Conservation (phyloP, 2,888 invertebrate species). For the Hipparchia semele region DNA sequence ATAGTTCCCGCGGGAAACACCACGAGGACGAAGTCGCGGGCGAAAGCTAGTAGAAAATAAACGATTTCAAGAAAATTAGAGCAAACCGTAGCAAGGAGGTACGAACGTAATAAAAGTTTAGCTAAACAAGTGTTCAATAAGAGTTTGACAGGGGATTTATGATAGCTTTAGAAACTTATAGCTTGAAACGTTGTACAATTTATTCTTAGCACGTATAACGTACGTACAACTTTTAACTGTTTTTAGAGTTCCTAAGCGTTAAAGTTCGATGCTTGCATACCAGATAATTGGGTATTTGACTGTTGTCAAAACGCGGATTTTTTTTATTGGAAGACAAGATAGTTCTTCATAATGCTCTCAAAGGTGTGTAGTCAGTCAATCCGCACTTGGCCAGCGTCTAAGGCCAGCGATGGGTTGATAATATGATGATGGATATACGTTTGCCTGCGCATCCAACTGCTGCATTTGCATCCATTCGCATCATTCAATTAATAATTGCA, state of each 20-base stretch:
- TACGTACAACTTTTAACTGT: too few relatives aligned
- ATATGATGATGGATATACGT: background rate
- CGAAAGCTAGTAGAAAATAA: background rate
- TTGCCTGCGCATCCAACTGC: background rate
- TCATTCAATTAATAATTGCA: slow-evolving; percentile 39
- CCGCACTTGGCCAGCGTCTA: too few relatives aligned
- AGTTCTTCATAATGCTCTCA: too few relatives aligned
- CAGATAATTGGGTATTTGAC: too few relatives aligned
- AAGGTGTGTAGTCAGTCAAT: too few relatives aligned
- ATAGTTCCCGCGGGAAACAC: too few relatives aligned
- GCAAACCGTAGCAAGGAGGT: background rate
- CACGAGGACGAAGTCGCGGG: too few relatives aligned
- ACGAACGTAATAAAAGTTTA: background rate
- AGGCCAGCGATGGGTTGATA: too few relatives aligned
- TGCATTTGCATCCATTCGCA: slow-evolving; percentile 31
- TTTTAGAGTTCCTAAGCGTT: too few relatives aligned
- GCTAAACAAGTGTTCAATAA: background rate
- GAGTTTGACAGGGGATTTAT: slow-evolving; percentile 1
- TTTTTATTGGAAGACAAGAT: too few relatives aligned
- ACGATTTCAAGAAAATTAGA: slow-evolving; percentile 1
- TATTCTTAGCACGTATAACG: background rate
- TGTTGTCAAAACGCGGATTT: too few relatives aligned
- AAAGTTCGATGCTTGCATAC: too few relatives aligned
- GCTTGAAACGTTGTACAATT: background rate
- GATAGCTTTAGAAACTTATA: background rate